These are phyloP conservation scores for Chaenogobius annularis DNA, from an alignment of 2,113 vertebrate genomes.

Conservation along the genomic window DNA sequence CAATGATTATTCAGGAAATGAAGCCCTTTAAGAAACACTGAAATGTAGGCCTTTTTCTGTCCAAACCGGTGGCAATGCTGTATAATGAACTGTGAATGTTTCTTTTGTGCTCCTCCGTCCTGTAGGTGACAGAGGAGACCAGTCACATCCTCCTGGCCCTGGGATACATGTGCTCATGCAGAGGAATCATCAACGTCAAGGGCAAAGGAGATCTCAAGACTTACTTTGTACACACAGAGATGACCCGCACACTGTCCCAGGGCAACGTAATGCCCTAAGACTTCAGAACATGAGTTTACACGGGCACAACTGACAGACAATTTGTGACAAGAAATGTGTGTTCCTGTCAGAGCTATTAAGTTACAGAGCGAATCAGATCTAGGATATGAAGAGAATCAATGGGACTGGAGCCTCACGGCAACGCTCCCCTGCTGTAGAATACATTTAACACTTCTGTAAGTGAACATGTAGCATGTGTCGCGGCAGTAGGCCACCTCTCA, in stretches of 20 bases:
- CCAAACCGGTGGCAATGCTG: background rate
- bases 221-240: constrained; percentile 95
- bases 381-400: constrained; percentile 13
- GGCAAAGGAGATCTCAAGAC: constrained; percentile 97
- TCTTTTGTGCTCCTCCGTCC: constrained; percentile 18
- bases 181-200: constrained; percentile 97
- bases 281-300: constrained; percentile 17
- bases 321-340: constrained; percentile 20
- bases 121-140: constrained; percentile 91
- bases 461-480: constrained; percentile 59
- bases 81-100: constrained; percentile 11
- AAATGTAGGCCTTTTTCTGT: background rate
- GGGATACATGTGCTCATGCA: constrained; percentile 92
- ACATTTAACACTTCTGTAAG: constrained; percentile 58
- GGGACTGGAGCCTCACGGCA: constrained; percentile 23
- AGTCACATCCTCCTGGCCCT: constrained; percentile 84
- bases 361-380: constrained; percentile 20
- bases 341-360: constrained; percentile 21
- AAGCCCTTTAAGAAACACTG: background rate
- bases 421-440: constrained; percentile 53
- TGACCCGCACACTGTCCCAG: constrained; percentile 92
- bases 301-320: constrained; percentile 22
- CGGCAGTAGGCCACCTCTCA: constrained; percentile 41
- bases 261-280: constrained; percentile 77
- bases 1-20: background rate